Evolutionary conservation across 2,797 vertebrate species (phyloP).

Genomic region (Protosalanx chinensis): DNA sequence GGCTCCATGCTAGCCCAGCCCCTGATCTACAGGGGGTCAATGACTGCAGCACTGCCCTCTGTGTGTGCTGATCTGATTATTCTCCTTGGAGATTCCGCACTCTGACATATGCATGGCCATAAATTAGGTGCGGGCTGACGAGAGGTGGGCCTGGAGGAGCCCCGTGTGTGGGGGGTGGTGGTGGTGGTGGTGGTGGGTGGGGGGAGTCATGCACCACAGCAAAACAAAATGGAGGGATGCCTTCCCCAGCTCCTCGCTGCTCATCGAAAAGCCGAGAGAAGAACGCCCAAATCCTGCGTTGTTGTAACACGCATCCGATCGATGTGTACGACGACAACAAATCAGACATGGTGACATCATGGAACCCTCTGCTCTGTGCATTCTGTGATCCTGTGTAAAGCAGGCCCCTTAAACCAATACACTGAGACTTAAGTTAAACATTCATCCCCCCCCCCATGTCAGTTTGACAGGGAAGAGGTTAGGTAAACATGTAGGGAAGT

Average conservation of each 20-base stretch:
- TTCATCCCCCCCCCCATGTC: constrained; percentile 61
- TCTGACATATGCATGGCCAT: constrained; percentile 74
- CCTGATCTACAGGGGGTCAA: constrained; percentile 68
- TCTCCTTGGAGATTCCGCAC: constrained; percentile 76
- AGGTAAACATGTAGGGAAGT: constrained; percentile 74
- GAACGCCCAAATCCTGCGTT: too few species aligned
- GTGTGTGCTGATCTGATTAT: constrained; percentile 81
- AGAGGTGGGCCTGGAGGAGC: constrained; percentile 51
- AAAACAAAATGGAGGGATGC: constrained; percentile 70
- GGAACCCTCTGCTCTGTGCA: constrained; percentile 53
- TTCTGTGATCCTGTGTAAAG: constrained; percentile 75
- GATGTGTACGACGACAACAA: too few species aligned
- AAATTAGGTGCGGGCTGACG: constrained; percentile 74
- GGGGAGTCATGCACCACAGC: constrained; percentile 52
- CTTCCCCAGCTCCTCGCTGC: background rate
- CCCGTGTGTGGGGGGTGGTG: constrained; percentile 59
- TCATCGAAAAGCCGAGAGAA: too few species aligned
- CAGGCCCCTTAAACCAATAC: constrained; percentile 72
- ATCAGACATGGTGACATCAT: constrained; percentile 58
- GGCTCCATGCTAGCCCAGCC: constrained; percentile 65
- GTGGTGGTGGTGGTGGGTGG: too few species aligned
- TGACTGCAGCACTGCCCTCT: constrained; percentile 69
- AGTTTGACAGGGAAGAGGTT: constrained; percentile 69
- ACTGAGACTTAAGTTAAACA: constrained; percentile 69
- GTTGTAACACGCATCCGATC: too few species aligned